These are phyloP conservation scores for Myotis vivesi DNA, from an alignment of 2,797 vertebrate genomes.

Conservation along the genomic window DNA sequence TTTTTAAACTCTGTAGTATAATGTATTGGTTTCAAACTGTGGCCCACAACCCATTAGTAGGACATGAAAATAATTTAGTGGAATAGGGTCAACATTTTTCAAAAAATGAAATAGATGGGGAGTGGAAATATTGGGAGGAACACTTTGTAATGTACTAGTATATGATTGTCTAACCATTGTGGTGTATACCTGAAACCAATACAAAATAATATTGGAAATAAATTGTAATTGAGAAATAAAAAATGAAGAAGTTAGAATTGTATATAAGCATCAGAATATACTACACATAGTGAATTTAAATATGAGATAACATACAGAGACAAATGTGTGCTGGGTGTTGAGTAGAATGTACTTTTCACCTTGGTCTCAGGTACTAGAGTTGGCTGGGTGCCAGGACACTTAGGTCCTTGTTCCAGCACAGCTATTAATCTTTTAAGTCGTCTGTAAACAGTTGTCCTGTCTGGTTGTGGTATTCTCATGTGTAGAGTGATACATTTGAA, in stretches of 20 bases:
- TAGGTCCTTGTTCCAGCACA: background rate
- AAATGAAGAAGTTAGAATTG: background rate
- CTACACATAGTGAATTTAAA: background rate
- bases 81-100: background rate
- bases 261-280: background rate
- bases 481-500: background rate
- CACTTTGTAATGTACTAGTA: background rate
- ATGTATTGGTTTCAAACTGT: background rate
- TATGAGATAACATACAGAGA: background rate
- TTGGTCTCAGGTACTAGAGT: background rate
- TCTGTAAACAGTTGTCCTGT: background rate
- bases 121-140: background rate
- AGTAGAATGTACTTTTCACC: background rate
- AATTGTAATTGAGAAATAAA: background rate
- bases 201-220: background rate
- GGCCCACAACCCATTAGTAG: background rate
- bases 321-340: background rate
- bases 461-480: background rate
- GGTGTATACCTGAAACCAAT: background rate
- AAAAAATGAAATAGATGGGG: background rate
- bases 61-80: background rate
- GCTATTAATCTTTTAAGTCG: background rate
- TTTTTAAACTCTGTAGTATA: background rate
- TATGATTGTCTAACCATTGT: background rate
- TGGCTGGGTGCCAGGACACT: background rate